Base-by-base conservation (phyloP, 2,888 invertebrate genomes). In the Andrena hattorfiana region DNA sequence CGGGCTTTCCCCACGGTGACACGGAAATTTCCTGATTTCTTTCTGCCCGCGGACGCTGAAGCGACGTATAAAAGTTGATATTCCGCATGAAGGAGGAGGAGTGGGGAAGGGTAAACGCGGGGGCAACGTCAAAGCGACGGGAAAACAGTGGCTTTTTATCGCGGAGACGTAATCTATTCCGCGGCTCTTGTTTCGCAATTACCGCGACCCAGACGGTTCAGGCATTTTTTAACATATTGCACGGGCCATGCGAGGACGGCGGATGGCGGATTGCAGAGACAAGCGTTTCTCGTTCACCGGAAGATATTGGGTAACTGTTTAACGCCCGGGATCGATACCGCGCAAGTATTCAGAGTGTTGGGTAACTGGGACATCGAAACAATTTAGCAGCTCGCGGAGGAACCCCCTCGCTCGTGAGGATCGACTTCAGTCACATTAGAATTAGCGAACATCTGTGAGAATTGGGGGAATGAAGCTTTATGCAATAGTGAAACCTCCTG, bases 11-110 rank as follows among this genome's bases (percentile, higher is more conserved):
- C 81, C 23, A 26, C 68, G 56, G 48, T 56, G 80, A 68, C 75
- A 62, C 62, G 77, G 62, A 79, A 79, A 72, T 81, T 81, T 67
- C 81, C 68, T 79, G 81, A 81, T 81, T 81, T 79, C 81, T 81
- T 81, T 81, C 72, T 48, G 35, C 20, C 23, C 35, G 48, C 68
- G 10, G 60, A 26, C 49, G 6, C 20, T 28, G 51, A 26, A 32
- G 13, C 23, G 23, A 42, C 70, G 32, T 26, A 59, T 49, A 67
- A 68, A 79, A 79, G 72, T 81, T 81, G 81, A 72, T 79, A 67
- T 81, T 79, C 73, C 81, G 62, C 71, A 54, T 35, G 72, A 23
- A 26, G 56, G 23, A 10, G 20, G 26, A 10, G 23, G 1, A 10
- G 56, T 1, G 54, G 23, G 23, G 20, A 3, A 23, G 56, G 20